Percentiles rank a stretch among this genome's conserved stretches.
Evolutionary conservation across 2,113 vertebrate species (phyloP).

Genomic region (Artemisiospiza belli): DNA sequence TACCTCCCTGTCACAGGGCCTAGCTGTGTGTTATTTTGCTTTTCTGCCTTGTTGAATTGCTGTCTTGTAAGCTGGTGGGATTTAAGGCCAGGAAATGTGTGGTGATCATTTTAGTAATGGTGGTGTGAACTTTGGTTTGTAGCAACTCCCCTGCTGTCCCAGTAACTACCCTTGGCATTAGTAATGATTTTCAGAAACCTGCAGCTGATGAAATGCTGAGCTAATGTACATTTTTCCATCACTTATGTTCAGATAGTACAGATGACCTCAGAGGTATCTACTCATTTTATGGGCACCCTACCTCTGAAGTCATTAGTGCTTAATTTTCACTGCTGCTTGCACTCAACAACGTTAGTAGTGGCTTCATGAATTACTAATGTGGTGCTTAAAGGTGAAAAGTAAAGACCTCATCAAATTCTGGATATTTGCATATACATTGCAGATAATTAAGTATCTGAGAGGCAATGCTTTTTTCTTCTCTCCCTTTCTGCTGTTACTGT

Average conservation of each 20-base stretch:
- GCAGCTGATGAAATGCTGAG: constrained; percentile 10
- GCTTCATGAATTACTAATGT: constrained; percentile 71
- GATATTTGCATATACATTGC: constrained; percentile 67
- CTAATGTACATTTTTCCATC: not conserved
- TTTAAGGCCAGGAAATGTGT: not conserved
- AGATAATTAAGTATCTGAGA: constrained; percentile 62
- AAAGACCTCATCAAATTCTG: constrained; percentile 71
- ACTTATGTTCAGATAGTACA: constrained; percentile 39
- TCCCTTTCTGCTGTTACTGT: not conserved
- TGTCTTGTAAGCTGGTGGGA: not conserved
- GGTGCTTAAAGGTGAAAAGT: constrained; percentile 66
- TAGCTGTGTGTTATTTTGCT: not conserved
- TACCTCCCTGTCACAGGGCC: not conserved
- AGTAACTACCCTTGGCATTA: constrained; percentile 16
- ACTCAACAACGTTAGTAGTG: constrained; percentile 1
- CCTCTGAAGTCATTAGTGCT: constrained; percentile 64
- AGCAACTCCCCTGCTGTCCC: not conserved
- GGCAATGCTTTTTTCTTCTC: not conserved
- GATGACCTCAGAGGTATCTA: constrained; percentile 61
- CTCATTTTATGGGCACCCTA: constrained; percentile 50
- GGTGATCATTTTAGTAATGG: not conserved
- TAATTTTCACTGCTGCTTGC: constrained; percentile 58
- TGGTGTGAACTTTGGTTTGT: not conserved
- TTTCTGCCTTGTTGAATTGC: not conserved
- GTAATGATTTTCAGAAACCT: not conserved